These are phyloP conservation scores for Ailurus styani DNA, from an alignment of 2,113 vertebrate species.

Conservation along the genomic window DNA sequence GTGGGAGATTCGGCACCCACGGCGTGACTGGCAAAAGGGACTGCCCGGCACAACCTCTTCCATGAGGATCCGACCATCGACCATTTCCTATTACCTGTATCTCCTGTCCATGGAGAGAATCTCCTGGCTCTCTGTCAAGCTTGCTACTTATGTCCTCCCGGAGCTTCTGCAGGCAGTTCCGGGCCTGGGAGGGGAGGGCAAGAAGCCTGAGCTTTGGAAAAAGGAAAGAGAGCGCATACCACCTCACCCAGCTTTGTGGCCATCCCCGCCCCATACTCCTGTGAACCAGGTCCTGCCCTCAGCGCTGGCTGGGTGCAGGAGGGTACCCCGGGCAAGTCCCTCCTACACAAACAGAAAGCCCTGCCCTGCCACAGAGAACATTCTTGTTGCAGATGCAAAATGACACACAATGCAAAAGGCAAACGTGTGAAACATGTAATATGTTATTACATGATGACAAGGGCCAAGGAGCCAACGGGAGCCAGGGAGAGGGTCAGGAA, in stretches of 20 bases:
- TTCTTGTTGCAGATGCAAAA: neutral
- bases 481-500: neutral
- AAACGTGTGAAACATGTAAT: neutral
- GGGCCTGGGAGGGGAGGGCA: slow-evolving; percentile 75
- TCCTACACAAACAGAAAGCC: neutral
- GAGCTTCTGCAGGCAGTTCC: slow-evolving; percentile 80
- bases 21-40: neutral
- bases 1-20: neutral
- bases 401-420: neutral
- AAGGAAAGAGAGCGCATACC: neutral
- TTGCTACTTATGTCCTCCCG: slow-evolving; percentile 81
- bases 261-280: neutral
- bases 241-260: neutral
- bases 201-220: slow-evolving; percentile 56
- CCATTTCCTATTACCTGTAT: slow-evolving; percentile 53
- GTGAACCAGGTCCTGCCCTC: neutral
- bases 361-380: neutral
- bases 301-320: neutral
- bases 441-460: neutral
- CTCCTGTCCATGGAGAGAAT: slow-evolving; percentile 36
- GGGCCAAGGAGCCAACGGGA: neutral
- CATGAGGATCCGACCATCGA: neutral
- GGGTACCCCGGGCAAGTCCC: neutral
- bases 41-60: neutral
- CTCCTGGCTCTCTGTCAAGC: slow-evolving; percentile 70